phyloP scores from a whole-genome alignment of 1,140 invertebrate genomes.

The Solenopsis invicta region DNA sequence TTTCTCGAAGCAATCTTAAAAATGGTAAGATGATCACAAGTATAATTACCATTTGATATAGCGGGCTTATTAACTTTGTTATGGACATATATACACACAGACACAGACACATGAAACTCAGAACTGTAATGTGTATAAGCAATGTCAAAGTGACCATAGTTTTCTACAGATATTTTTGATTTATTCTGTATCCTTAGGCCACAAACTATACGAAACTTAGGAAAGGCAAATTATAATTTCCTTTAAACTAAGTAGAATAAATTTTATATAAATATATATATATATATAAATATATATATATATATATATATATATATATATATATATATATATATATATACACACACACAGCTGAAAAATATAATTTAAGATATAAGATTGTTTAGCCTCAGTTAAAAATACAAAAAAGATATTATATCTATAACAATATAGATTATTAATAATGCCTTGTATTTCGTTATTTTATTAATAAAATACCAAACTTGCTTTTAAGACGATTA shows the following conservation, averaged over 20 bases:
- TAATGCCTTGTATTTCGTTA: constrained; percentile 74
- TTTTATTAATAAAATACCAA: constrained; percentile 76
- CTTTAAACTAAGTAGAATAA: constrained; percentile 68
- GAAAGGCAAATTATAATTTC: constrained; percentile 13
- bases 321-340: too few species aligned
- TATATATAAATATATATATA: constrained; percentile 21
- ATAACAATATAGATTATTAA: constrained; percentile 65
- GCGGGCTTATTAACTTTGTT: constrained; percentile 48
- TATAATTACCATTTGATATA: constrained; percentile 64
- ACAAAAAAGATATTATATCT: constrained; percentile 51
- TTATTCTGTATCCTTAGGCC: constrained; percentile 69
- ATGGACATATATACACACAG: background rate
- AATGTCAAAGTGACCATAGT: constrained; percentile 58
- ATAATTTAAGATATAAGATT: constrained; percentile 60
- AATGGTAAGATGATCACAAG: constrained; percentile 46
- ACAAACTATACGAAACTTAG: constrained; percentile 22
- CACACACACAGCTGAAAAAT: constrained; percentile 62
- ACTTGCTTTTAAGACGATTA: constrained; percentile 69
- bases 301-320: too few species aligned
- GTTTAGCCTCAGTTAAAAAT: constrained; percentile 70
- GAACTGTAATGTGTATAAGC: constrained; percentile 58
- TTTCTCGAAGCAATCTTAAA: constrained; percentile 61
- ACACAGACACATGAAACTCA: constrained; percentile 23
- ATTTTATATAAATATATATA: constrained; percentile 65
- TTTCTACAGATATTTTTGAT: constrained; percentile 45